phyloP scores from a whole-genome alignment of 1,140 invertebrate genomes.

The Matsumurasca onukii region DNA sequence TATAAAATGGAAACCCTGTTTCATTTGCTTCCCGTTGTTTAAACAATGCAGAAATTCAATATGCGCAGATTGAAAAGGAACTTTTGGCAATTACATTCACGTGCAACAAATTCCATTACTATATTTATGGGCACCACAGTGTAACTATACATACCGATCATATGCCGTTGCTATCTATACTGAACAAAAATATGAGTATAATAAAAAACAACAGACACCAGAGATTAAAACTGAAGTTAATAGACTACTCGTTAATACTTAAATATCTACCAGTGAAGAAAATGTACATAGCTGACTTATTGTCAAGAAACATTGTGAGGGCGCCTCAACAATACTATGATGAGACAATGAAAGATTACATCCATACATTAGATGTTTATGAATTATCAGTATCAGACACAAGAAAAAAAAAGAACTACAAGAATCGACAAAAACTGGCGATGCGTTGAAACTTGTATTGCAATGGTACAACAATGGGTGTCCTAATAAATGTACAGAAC shows the following conservation, averaged over 20 bases:
- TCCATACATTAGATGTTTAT: no score
- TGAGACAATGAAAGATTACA: no score
- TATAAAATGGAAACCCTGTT: conserved; percentile 44
- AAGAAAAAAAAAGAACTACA: no score
- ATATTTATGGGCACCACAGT: conserved; percentile 36
- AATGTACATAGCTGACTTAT: no score
- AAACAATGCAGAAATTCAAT: conserved; percentile 38
- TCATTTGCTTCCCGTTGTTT: conserved; percentile 44
- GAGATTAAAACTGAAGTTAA: conserved; percentile 45
- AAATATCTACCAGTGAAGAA: conserved; percentile 48
- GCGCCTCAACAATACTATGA: no score
- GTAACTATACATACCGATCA: conserved; percentile 40
- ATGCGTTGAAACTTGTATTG: no score
- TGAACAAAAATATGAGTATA: background rate
- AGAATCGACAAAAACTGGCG: no score
- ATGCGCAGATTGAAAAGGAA: no score
- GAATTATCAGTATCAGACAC: no score
- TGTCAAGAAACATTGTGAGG: no score
- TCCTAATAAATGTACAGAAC: no score
- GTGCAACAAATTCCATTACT: conserved; percentile 39
- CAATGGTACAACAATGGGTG: no score
- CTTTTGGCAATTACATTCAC: conserved; percentile 39
- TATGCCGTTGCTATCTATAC: background rate
- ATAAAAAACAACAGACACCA: conserved; percentile 44
- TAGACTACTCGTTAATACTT: conserved; percentile 41